Percentiles rank a stretch among this genome's conserved stretches.
Conservation (phyloP, 2,888 invertebrate species). For the Cephus sareptanus region DNA sequence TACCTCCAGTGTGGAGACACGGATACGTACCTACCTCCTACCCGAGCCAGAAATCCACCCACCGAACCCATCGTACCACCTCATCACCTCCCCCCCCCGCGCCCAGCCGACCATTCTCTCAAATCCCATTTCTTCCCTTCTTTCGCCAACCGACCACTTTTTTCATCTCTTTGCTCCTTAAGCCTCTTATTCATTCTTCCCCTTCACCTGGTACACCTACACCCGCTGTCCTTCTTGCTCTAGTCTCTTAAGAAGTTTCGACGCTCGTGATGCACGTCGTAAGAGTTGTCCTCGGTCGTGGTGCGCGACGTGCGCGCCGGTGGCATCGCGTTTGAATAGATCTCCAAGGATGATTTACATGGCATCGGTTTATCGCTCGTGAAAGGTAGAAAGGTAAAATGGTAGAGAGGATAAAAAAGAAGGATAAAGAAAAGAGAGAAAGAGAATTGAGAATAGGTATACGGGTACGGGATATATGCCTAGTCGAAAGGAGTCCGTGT, state of each 20-base stretch:
- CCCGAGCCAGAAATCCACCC: slow-evolving; percentile 11
- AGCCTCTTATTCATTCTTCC: slow-evolving; percentile 8
- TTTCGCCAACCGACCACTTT: slow-evolving; percentile 13
- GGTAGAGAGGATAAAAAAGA: slow-evolving; percentile 13
- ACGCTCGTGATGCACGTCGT: background rate
- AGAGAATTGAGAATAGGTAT: too few relatives aligned
- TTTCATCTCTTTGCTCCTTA: background rate
- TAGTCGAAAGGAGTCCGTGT: too few relatives aligned
- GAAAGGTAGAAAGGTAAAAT: slow-evolving; percentile 13
- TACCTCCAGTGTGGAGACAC: slow-evolving; percentile 65
- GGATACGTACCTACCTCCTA: slow-evolving; percentile 52
- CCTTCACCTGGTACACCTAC: background rate
- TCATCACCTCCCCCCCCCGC: slow-evolving; percentile 16
- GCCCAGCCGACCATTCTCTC: slow-evolving; percentile 25
- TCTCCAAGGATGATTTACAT: slow-evolving; percentile 52
- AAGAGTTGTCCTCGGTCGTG: too few relatives aligned
- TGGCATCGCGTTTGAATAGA: slow-evolving; percentile 41
- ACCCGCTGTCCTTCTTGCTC: background rate
- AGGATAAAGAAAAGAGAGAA: slow-evolving; percentile 15
- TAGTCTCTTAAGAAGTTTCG: background rate
- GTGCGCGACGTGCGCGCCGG: slow-evolving; percentile 9
- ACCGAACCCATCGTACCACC: slow-evolving; percentile 13
- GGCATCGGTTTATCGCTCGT: slow-evolving; percentile 34
- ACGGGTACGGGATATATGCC: too few relatives aligned
- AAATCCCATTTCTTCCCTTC: slow-evolving; percentile 31